Base-by-base conservation (phyloP, 2,113 vertebrate species). In the Passer domesticus region DNA sequence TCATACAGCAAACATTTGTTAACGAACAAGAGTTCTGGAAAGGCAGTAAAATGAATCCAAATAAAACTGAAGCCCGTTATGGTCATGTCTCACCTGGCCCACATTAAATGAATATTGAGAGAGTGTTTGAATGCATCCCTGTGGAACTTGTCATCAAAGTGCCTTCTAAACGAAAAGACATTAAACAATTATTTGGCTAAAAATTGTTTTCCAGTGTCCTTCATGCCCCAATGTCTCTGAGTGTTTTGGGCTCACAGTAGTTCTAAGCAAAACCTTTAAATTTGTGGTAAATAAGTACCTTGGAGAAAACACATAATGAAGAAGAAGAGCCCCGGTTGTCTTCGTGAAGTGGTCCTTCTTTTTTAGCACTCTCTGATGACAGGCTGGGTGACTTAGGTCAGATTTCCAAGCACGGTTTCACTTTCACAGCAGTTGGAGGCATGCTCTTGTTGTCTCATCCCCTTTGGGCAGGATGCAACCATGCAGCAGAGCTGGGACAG, bases 381-480 rank as follows among this genome's bases (percentile, higher is more conserved):
- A 46, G 37, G 10, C 7, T 14, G 11, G 24, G 37, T 23, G 20
- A 43, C 14, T 70, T 16, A 43, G 24, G 11, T 24, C 33, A 62
- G 7, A 13, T 76, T 76, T 76, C 63, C 39, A 72, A 64, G 55
- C 7, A 33, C 7, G 60, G 13, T 9, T 69, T 90, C 41, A 55
- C 30, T 55, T 41, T 41, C 30, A 35, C 17, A 35, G 35, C 55
- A 41, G 15, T 21, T 15, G 10, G 16, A 81, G 28, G 24, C 6
- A 49, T 10, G 4, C 22, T 33, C 8, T 39, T 49, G 3, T 37
- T 60, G 41, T 41, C 41, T 41, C 41, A 15, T 41, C 41, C 14
- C 31, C 6, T 78, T 12, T 64, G 16, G 17, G 9, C 30, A 60
- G 35, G 17, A 46, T 0, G 0, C 3, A 3, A 28, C 9, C 53